phyloP scores from a whole-genome alignment of 2,113 vertebrate genomes.

The Pterocles gutturalis region DNA sequence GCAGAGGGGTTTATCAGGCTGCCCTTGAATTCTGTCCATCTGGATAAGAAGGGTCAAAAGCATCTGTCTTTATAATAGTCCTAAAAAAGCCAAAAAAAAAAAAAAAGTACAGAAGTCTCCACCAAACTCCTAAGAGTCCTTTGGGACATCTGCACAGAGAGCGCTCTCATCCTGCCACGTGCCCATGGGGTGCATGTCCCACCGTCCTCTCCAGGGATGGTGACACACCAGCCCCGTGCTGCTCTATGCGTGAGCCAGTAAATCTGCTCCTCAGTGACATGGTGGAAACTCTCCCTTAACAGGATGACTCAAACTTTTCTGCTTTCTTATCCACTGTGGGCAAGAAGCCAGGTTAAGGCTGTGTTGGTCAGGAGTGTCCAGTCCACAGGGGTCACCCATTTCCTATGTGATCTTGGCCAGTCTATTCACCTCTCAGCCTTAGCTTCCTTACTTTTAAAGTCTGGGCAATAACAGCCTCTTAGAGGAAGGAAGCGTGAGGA shows the following conservation, averaged over 20 bases:
- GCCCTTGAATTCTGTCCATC: not conserved
- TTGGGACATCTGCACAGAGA: not conserved
- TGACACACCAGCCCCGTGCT: not conserved
- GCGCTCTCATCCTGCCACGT: rapidly evolving
- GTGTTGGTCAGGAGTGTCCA: not conserved
- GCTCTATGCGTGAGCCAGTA: not conserved
- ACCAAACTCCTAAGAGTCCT: not conserved
- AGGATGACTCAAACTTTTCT: not conserved
- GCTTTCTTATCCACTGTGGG: rapidly evolving
- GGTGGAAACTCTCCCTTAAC: not conserved
- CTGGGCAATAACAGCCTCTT: conserved; percentile 11
- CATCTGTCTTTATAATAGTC: not conserved
- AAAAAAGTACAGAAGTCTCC: not conserved
- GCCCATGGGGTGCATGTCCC: not conserved
- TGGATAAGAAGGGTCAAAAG: not conserved
- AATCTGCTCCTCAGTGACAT: not conserved
- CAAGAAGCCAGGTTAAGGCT: not conserved
- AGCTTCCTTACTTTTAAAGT: conserved; percentile 29
- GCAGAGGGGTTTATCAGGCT: not conserved
- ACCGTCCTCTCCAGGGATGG: not conserved
- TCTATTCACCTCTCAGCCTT: not conserved
- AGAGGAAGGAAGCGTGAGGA: conserved; percentile 37
- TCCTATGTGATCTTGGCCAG: not conserved
- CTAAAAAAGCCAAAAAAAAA: not conserved
- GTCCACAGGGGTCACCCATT: conserved; percentile 25